Base-by-base conservation (phyloP, 2,797 vertebrate genomes). In the Sebastes cheni region DNA sequence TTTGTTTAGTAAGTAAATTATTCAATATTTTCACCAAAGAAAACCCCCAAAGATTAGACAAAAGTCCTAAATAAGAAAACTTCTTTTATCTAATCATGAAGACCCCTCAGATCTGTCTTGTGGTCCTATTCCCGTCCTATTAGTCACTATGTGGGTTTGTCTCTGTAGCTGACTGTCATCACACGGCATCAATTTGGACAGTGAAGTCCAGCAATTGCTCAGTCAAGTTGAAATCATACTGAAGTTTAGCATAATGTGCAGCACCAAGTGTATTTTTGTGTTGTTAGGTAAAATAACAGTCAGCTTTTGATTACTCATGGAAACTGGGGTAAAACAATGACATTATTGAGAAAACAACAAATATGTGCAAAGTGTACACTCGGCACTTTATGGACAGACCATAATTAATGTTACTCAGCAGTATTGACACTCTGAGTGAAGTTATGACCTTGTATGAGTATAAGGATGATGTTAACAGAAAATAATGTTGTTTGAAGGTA, bases 331-430 rank as follows among this genome's bases (percentile, higher is more conserved):
- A 54, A 69, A 72, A 74, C 66, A 77, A 70, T 77, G 32, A 46
- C 30, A 70, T 73, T 42, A 70, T 11, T 18, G 20, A 56, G 29
- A 50, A 83, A 67, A 36, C 4, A 22, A 14, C 4, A 18, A 20
- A 23, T 27, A 13, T 42, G 29, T 77, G 72, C 55, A 72, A 67
- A 52, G 29, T 72, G 29, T 55, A 80, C 32, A 42, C 52, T 69
- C 60, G 29, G 13, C 18, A 27, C 23, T 66, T 65, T 18, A 25
- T 18, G 4, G 56, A 64, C 36, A 56, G 58, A 29, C 14, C 23
- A 23, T 32, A 52, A 60, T 72, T 80, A 62, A 46, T 76, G 36
- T n/a, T 56, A 56, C 61, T 77, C 61, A 72, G 34, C 80, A 67
- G 11, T 61, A 18, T 20, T 55, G 55, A 7, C 18, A 66, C 39